Evolutionary conservation across 1,140 invertebrate genomes (phyloP), one percentile per base, ranked within the genome.

Genomic region (Sipha flava): DNA sequence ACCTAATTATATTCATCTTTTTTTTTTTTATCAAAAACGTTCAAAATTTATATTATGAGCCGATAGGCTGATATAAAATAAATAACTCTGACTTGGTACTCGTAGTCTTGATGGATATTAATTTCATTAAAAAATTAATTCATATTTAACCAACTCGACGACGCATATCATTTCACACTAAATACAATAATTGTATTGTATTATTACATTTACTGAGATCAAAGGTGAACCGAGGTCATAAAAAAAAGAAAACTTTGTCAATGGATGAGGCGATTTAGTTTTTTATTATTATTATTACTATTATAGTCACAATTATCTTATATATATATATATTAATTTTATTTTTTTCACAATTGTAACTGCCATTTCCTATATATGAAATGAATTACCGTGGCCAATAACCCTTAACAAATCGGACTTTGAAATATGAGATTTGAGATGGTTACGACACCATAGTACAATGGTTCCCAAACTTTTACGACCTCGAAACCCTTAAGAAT

Each of bases 111-210:
- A 26, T 45, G 21, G 40, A 40, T 70, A 40, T 26, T 10, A 5
- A 47, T 72, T 29, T 72, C 29, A 40, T 43, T 47, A n/a, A 0
- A 26, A 10, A n/a, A 7, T n/a, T 5, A 70, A 47, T 49, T n/a
- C 18, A 6, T 47, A 21, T 72, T n/a, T 47, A 72, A 49, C 68
- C 31, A 49, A 49, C 18, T 4, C 26, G 68, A 31, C 68, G 68
- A 34, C 68, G 68, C 68, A 72, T 47, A 72, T 72, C 45, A n/a
- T 49, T 49, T 72, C 29, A 72, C 68, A 72, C 18, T 72, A 72
- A 72, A 72, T 29, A 21, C 26, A 49, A 72, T 52, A 72, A 70
- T 45, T 40, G 14, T 29, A 72, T 47, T n/a, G 66, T 72, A 31
- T 72, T n/a, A 47, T 66, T 23, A 2, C 5, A 23, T 66, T 14